These are phyloP conservation scores for Lophotis ruficrista DNA, from an alignment of 2,113 vertebrate species.

Conservation along the genomic window DNA sequence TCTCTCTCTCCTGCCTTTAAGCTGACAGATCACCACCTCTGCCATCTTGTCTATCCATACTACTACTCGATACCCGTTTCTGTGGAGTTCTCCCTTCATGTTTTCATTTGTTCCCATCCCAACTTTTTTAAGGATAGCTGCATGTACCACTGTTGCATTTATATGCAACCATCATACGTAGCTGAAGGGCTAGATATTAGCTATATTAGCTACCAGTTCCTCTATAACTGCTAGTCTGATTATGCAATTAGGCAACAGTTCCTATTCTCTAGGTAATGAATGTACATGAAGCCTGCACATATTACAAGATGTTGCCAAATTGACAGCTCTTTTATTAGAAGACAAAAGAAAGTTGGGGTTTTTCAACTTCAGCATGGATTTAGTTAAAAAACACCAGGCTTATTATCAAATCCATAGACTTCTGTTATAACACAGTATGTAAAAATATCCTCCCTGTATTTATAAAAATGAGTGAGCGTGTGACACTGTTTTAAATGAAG, in stretches of 20 bases:
- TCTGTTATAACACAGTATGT: neutral
- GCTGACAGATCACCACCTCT: neutral
- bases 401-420: neutral
- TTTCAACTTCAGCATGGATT: neutral
- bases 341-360: neutral
- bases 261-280: neutral
- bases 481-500: neutral
- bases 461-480: neutral
- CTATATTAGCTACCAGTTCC: neutral
- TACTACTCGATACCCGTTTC: neutral
- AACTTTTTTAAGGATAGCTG: neutral
- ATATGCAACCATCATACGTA: neutral
- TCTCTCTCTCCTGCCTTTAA: neutral
- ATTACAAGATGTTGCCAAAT: neutral
- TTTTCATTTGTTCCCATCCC: neutral
- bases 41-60: neutral
- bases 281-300: neutral
- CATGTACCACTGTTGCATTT: neutral
- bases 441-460: neutral
- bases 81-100: neutral
- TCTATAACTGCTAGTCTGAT: neutral
- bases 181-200: neutral
- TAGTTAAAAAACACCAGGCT: neutral
- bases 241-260: neutral
- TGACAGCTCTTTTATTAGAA: neutral